A percentile compares a stretch with the other conserved stretches of the same genome.
These are phyloP conservation scores for Hapalemur alaotrensis DNA, from an alignment of 2,797 vertebrate genomes.

Conservation along the genomic window DNA sequence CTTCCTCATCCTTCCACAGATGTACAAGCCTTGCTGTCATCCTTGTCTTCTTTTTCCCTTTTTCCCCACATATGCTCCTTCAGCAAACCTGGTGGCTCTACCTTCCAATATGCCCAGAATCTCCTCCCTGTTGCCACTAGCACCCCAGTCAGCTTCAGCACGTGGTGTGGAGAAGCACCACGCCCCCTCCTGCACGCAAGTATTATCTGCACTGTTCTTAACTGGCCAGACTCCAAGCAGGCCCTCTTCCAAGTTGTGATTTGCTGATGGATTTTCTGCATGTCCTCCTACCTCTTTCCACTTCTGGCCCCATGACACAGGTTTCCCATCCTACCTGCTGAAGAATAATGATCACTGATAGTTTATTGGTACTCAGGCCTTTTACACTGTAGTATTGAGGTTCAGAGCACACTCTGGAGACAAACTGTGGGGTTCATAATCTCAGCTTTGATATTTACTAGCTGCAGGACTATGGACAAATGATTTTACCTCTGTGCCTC, in stretches of 20 bases:
- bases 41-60: background rate
- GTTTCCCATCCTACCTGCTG: background rate
- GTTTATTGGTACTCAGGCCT: background rate
- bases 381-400: background rate
- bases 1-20: background rate
- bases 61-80: background rate
- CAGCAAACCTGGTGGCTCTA: background rate
- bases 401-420: background rate
- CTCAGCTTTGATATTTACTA: conserved; percentile 2
- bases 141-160: background rate
- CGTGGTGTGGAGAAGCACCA: background rate
- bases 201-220: background rate
- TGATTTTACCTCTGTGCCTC: background rate
- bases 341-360: background rate
- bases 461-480: background rate
- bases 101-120: background rate
- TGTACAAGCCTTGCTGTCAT: background rate
- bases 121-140: background rate
- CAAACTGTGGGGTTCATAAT: background rate
- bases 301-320: background rate
- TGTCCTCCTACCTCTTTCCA: background rate
- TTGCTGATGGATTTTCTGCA: background rate
- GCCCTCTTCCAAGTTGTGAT: background rate
- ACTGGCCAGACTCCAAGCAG: background rate
- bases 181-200: background rate